Evolutionary conservation across 2,113 vertebrate genomes (phyloP).

Genomic region (Fregetta grallaria): DNA sequence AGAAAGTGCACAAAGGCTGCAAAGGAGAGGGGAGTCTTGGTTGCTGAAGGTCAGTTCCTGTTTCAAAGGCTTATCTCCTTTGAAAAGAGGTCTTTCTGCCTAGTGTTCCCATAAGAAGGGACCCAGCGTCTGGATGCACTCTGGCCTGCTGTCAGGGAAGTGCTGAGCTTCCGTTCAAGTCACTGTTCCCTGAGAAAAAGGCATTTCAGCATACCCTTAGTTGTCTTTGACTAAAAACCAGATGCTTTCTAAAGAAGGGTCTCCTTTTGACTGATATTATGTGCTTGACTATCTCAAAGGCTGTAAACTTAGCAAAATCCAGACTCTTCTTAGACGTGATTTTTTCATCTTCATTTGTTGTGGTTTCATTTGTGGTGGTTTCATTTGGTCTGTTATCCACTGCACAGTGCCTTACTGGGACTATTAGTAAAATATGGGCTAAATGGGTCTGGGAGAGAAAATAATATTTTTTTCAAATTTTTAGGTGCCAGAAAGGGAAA

Average conservation of each 20-base stretch:
- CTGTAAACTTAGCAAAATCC: background rate
- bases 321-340: background rate
- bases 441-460: background rate
- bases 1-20: background rate
- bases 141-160: background rate
- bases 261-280: background rate
- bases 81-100: background rate
- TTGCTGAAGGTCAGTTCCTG: background rate
- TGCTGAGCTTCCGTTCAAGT: background rate
- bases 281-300: background rate
- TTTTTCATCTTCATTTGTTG: background rate
- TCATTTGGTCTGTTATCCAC: background rate
- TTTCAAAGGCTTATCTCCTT: conserved; percentile 46
- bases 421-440: background rate
- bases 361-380: background rate
- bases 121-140: background rate
- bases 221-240: background rate
- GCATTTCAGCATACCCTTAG: background rate
- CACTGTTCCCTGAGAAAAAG: background rate
- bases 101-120: background rate
- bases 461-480: background rate
- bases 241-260: background rate
- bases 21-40: background rate
- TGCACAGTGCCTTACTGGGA: background rate
- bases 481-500: background rate